Evolutionary conservation across 2,888 invertebrate species (phyloP), one percentile per base, ranked within the genome.

Genomic region (Eueremaeus valkanovi): DNA sequence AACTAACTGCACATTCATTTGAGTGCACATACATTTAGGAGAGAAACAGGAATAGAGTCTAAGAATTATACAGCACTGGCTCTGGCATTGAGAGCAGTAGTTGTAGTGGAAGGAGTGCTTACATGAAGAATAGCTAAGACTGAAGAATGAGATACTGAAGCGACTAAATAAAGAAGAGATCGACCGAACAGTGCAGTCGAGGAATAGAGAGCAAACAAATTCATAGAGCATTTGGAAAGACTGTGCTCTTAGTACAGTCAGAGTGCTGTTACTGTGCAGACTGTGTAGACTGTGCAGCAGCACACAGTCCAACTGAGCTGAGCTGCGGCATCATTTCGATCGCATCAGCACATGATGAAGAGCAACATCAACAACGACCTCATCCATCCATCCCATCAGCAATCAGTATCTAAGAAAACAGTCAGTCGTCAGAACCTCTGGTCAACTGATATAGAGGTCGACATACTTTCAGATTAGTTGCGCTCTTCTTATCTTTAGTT

Each of bases 311-410:
- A n/a, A n/a, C n/a, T n/a, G n/a, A n/a, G n/a, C n/a, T n/a, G 21
- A 18, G 21, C 51, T 11, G 51, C 16, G 21, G 18, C n/a, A 58
- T 58, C 24, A 6, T 58, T 29, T 24, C 24, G 13, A 29, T 21
- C 24, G 27, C 58, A 58, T 58, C 27, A 58, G 58, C 58, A 27
- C 58, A 58, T 58, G 58, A 58, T 58, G 58, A 24, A 58, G 58
- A 58, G 58, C 29, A 21, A 29, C 58, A 58, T 58, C 58, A 58
- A 58, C 58, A 58, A 27, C 58, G 11, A 27, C 21, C 24, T 13
- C 36, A 36, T 36, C 36, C 49, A n/a, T 49, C 49, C 58, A 58
- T 58, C 58, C 58, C 58, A 58, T 58, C 27, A 27, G 24, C 58
- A 24, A 58, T 58, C 58, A 58, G 13, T 13, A 49, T 49, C 24